phyloP scores from a whole-genome alignment of 1,140 invertebrate genomes.

The Rhizoglyphus robini region DNA sequence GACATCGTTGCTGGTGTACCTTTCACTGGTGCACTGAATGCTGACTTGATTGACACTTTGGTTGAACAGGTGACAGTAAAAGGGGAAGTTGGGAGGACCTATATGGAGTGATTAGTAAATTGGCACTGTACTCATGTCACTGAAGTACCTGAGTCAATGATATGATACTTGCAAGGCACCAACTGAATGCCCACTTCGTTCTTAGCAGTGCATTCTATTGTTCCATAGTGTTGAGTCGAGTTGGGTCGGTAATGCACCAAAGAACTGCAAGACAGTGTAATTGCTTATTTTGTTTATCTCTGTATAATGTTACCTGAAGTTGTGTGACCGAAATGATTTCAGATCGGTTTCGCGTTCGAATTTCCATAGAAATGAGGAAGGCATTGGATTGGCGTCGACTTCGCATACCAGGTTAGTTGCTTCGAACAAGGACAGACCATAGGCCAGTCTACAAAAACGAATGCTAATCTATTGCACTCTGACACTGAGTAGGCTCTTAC shows the following conservation, averaged over 20 bases:
- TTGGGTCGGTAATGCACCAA: constrained; percentile 17
- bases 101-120: not conserved
- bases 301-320: constrained; percentile 2
- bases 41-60: constrained; percentile 19
- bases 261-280: constrained; percentile 19
- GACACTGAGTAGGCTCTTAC: constrained; percentile 8
- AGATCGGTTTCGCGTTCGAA: constrained; percentile 17
- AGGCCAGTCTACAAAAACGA: constrained; percentile 45
- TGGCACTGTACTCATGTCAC: not conserved
- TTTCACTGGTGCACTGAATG: constrained; percentile 12
- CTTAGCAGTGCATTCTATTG: constrained; percentile 30
- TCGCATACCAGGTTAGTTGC: constrained; percentile 68
- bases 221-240: constrained; percentile 22
- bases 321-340: not conserved
- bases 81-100: constrained; percentile 23
- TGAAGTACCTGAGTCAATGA: constrained; percentile 28
- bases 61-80: constrained; percentile 19
- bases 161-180: constrained; percentile 29
- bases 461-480: not conserved
- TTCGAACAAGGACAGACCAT: constrained; percentile 76
- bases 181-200: constrained; percentile 30
- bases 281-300: not conserved
- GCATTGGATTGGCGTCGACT: constrained; percentile 68
- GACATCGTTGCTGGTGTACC: not conserved
- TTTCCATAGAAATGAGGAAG: constrained; percentile 21